phyloP scores from a whole-genome alignment of 1,140 invertebrate species.

The Asbolus verrucosus region DNA sequence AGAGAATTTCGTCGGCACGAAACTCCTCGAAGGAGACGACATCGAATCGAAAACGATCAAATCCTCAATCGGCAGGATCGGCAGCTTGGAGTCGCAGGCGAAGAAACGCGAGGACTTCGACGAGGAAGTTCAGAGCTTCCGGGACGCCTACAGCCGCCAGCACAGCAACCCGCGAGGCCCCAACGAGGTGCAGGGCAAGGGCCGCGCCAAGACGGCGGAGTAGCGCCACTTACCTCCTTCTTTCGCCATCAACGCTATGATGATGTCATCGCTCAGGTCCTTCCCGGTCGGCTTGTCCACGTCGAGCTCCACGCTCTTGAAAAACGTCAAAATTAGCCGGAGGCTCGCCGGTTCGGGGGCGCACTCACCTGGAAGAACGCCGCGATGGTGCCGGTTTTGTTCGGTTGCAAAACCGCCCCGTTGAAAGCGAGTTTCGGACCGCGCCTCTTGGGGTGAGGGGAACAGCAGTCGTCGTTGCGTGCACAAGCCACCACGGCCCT shows the following conservation, averaged over 20 bases:
- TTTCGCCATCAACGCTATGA: neutral
- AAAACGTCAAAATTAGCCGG: no score
- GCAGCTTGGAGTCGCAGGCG: no score
- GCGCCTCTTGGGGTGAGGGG: constrained; percentile 23
- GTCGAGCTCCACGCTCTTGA: no score
- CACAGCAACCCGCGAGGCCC: neutral
- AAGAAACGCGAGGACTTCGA: neutral
- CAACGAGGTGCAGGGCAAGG: neutral
- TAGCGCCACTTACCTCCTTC: neutral
- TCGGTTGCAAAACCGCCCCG: neutral
- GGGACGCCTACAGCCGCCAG: constrained; percentile 15
- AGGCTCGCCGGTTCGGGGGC: neutral
- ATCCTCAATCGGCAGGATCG: no score
- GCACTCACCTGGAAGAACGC: constrained; percentile 15
- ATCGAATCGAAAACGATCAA: no score
- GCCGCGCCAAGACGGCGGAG: neutral
- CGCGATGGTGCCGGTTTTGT: constrained; percentile 1
- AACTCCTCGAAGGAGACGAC: no score
- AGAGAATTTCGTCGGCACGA: no score
- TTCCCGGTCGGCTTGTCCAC: neutral
- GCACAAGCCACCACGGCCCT: constrained; percentile 2
- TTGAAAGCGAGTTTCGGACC: neutral
- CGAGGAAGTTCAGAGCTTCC: constrained; percentile 8
- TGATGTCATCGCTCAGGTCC: neutral
- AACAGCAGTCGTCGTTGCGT: constrained; percentile 37